Evolutionary conservation across 2,888 invertebrate genomes (phyloP).

Genomic region (Seladonia tumulorum): DNA sequence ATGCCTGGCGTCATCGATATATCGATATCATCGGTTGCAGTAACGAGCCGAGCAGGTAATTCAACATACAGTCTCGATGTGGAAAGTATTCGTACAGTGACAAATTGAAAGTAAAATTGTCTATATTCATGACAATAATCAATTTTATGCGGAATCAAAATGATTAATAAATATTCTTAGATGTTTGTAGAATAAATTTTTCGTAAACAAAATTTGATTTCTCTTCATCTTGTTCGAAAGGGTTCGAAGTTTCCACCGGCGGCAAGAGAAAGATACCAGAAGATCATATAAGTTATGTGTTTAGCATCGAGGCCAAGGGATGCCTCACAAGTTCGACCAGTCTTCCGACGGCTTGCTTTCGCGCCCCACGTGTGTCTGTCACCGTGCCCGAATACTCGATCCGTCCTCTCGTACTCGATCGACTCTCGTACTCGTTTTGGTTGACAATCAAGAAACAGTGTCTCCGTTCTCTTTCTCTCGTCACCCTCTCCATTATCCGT

Average conservation of each 20-base stretch:
- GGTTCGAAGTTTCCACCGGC: constrained; percentile 19
- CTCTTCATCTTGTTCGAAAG: background rate
- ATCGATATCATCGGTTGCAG: background rate
- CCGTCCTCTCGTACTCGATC: constrained; percentile 20
- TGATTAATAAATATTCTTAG: too few species aligned
- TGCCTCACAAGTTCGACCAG: constrained; percentile 83
- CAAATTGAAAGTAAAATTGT: too few species aligned
- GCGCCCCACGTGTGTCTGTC: constrained; percentile 76
- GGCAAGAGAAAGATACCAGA: constrained; percentile 56
- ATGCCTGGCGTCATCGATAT: background rate
- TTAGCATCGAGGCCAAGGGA: constrained; percentile 83
- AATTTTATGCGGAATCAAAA: too few species aligned
- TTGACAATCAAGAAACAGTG: background rate
- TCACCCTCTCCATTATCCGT: too few species aligned
- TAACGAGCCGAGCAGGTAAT: background rate
- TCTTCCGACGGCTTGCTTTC: constrained; percentile 80
- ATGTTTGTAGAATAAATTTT: too few species aligned
- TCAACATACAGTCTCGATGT: background rate
- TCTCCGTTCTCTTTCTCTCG: background rate
- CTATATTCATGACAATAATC: too few species aligned
- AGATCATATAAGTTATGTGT: constrained; percentile 82
- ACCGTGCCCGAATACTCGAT: constrained; percentile 51
- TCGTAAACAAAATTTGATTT: too few species aligned
- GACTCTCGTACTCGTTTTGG: background rate
- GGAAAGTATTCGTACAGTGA: too few species aligned